Conservation (phyloP, 2,888 invertebrate genomes). For the Antheraea assamensis region DNA sequence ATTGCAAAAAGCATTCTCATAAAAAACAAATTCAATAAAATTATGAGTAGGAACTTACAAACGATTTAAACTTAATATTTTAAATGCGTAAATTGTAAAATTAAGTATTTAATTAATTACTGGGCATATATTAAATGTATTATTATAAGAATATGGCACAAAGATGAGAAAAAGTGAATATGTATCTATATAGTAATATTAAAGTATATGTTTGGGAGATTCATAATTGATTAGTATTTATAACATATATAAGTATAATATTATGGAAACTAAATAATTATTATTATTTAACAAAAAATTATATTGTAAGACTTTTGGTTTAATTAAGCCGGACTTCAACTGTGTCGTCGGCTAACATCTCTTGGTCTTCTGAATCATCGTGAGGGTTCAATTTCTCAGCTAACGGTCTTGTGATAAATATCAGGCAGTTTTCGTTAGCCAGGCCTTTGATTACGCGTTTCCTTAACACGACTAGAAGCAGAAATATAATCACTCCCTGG, state of each 20-base stretch:
- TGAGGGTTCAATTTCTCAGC: slow-evolving; percentile 68
- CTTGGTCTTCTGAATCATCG: slow-evolving; percentile 67
- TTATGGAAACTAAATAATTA: neutral
- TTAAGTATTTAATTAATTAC: slow-evolving; percentile 1
- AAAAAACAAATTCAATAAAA: slow-evolving; percentile 7
- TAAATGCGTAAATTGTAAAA: slow-evolving; percentile 11
- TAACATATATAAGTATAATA: neutral
- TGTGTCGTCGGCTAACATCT: slow-evolving; percentile 69
- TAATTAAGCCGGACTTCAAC: slow-evolving; percentile 71
- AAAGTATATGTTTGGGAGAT: neutral
- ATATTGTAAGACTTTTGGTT: neutral
- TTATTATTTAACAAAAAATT: neutral
- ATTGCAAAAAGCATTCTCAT: neutral
- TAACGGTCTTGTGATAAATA: slow-evolving; percentile 53
- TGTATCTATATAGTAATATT: neutral
- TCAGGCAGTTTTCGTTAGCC: slow-evolving; percentile 65
- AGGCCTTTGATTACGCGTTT: slow-evolving; percentile 79
- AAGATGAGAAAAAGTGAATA: neutral
- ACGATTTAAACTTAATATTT: slow-evolving; percentile 4
- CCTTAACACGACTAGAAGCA: slow-evolving; percentile 82
- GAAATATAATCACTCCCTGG: slow-evolving; percentile 85
- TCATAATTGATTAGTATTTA: neutral
- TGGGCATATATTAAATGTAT: neutral
- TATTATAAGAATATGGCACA: slow-evolving; percentile 14
- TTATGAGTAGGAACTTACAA: slow-evolving; percentile 12